Evolutionary conservation across 2,113 vertebrate species (phyloP).

Genomic region (Leucopsar rothschildi): DNA sequence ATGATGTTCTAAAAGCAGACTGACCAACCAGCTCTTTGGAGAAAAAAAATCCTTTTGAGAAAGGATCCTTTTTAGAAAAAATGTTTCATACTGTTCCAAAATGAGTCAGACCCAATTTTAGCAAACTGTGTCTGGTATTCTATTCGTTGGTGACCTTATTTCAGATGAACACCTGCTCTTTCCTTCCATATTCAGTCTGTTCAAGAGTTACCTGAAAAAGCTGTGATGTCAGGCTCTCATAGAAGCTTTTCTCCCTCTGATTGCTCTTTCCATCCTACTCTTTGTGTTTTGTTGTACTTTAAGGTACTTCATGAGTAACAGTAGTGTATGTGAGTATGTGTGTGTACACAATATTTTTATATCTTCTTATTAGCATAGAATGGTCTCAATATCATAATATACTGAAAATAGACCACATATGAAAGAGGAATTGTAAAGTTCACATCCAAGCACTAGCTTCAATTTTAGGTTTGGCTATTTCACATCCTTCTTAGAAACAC

Average conservation of each 20-base stretch:
- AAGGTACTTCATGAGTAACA: background rate
- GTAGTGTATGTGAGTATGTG: background rate
- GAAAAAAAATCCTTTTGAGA: slow-evolving; percentile 2
- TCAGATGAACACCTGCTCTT: slow-evolving; percentile 44
- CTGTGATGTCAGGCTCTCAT: slow-evolving; percentile 15
- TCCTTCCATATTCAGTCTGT: slow-evolving; percentile 10
- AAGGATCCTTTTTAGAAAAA: background rate
- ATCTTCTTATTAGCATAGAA: background rate
- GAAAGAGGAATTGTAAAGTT: background rate
- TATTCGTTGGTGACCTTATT: slow-evolving; percentile 52
- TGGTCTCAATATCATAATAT: background rate
- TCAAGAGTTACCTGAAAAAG: slow-evolving; percentile 35
- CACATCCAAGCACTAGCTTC: background rate
- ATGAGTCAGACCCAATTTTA: slow-evolving; percentile 55
- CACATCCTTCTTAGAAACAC: background rate
- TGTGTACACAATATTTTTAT: background rate
- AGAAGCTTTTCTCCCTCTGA: background rate
- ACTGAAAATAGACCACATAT: background rate
- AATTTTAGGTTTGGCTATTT: background rate
- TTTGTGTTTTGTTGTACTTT: background rate
- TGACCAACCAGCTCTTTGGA: background rate
- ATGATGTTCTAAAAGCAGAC: background rate
- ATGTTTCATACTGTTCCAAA: slow-evolving; percentile 34
- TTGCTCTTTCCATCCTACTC: background rate
- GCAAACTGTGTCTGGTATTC: slow-evolving; percentile 29